phyloP scores from a whole-genome alignment of 2,113 vertebrate species.

The Epinephelus fuscoguttatus region DNA sequence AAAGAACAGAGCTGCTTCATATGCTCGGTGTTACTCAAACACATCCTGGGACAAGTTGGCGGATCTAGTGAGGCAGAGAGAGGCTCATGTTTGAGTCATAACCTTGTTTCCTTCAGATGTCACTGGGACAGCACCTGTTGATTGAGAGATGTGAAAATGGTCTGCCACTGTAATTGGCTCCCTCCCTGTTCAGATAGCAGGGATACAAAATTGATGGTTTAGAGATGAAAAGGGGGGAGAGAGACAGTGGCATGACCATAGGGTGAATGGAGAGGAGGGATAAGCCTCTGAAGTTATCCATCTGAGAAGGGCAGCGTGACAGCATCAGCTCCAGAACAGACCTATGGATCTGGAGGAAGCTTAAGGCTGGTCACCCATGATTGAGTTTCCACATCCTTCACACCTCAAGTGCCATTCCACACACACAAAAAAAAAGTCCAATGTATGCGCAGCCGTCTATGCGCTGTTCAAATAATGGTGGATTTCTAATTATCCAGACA shows the following conservation, averaged over 20 bases:
- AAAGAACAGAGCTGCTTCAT: constrained; percentile 56
- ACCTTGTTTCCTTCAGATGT: constrained; percentile 46
- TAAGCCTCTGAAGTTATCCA: constrained; percentile 66
- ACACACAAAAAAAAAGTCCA: constrained; percentile 2
- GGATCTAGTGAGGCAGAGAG: constrained; percentile 45
- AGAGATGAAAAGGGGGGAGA: constrained; percentile 16
- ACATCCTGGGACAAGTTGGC: constrained; percentile 49
- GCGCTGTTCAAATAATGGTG: background rate
- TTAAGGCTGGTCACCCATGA: constrained; percentile 58
- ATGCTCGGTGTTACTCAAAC: constrained; percentile 50
- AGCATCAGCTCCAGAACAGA: constrained; percentile 47
- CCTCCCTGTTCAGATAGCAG: constrained; percentile 27
- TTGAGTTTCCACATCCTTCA: constrained; percentile 24
- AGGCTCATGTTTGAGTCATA: constrained; percentile 81
- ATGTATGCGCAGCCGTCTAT: constrained; percentile 4
- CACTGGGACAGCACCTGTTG: constrained; percentile 67
- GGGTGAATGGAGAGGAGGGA: constrained; percentile 47
- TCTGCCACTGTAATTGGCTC: constrained; percentile 64
- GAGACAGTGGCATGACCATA: constrained; percentile 3
- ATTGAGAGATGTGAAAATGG: constrained; percentile 54
- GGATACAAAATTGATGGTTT: constrained; percentile 25
- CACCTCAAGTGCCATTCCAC: constrained; percentile 45
- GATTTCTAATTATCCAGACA: constrained; percentile 31
- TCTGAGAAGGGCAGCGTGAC: constrained; percentile 73
- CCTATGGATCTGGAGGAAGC: constrained; percentile 24